Evolutionary conservation across 2,888 invertebrate genomes (phyloP).

Genomic region (Leucozona laternaria): DNA sequence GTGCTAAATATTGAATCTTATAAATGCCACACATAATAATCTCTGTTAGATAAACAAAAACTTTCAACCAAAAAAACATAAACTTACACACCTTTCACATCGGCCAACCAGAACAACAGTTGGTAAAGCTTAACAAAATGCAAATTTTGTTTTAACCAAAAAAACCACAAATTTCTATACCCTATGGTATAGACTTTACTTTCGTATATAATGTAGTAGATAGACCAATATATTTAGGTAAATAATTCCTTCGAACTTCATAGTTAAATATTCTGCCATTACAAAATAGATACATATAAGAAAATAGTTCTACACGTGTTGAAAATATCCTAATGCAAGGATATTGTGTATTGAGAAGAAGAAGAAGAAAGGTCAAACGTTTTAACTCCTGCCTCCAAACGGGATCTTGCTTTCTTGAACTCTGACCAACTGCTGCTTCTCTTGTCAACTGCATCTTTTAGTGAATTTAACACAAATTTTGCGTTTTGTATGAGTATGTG

Average conservation of each 20-base stretch:
- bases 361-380: slow-evolving; percentile 52
- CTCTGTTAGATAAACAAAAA: slow-evolving; percentile 12
- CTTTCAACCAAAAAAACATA: slow-evolving; percentile 12
- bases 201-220: neutral
- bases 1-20: neutral
- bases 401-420: slow-evolving; percentile 31
- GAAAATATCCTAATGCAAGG: slow-evolving; percentile 10
- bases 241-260: slow-evolving; percentile 8
- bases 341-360: slow-evolving; percentile 8
- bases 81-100: neutral
- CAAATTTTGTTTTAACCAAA: slow-evolving; percentile 18
- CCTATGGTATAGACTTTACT: neutral
- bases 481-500: neutral
- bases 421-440: slow-evolving; percentile 16
- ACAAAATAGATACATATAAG: neutral
- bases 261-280: slow-evolving; percentile 8
- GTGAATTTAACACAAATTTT: slow-evolving; percentile 38
- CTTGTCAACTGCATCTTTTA: slow-evolving; percentile 22
- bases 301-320: slow-evolving; percentile 22
- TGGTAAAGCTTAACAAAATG: slow-evolving; percentile 22
- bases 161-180: slow-evolving; percentile 15
- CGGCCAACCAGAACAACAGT: slow-evolving; percentile 21
- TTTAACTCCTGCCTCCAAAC: slow-evolving; percentile 46
- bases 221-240: neutral
- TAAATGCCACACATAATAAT: slow-evolving; percentile 1